Evolutionary conservation across 53 echinoderm and acorn worm genomes (phyloP), one percentile per base, ranked within the genome.

Genomic region (Patiria pectinifera): DNA sequence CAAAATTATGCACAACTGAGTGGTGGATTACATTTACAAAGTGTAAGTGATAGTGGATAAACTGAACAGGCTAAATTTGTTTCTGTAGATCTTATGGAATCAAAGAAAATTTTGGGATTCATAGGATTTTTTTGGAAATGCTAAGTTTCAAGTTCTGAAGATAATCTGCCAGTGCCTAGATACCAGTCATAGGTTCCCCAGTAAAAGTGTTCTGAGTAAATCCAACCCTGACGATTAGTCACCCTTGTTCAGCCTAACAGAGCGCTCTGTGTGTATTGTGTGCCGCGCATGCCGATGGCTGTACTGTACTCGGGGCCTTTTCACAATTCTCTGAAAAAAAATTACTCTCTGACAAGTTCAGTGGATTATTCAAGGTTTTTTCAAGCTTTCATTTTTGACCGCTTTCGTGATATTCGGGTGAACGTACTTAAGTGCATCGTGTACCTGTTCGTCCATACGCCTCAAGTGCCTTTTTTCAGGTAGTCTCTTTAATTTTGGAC

Each of bases 251-350:
- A 69, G 80, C 80, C 47, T 53, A 58, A 72, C 19, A 11, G 85
- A 82, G 22, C 49, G 48, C 74, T 4, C 71, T n/a, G 48, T 45
- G 47, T 71, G 86, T 86, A 72, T 58, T 72, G 21, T 85, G 66
- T 45, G 58, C 71, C 4, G 26, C 6, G 47, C 72, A 86, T 86
- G 48, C 86, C 86, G 9, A 86, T 23, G 16, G 43, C 24, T 71
- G 24, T 23, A 86, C 45, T 58, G 74, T 86, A 71, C 58, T 19
- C n/a, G 7, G 25, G 63, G 61, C 62, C 3, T 15, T 16, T 63
- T 84, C 43, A 16, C 84, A 63, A 15, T 86, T 86, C 86, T 71
- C 69, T 47, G 75, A 86, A 86, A 86, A 72, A 74, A 86, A 74
- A 71, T 46, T 1, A 79, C 78, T 25, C 3, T 78, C 8, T 35